Conservation (phyloP, 2,113 vertebrate genomes). For the Penelope pileata region DNA sequence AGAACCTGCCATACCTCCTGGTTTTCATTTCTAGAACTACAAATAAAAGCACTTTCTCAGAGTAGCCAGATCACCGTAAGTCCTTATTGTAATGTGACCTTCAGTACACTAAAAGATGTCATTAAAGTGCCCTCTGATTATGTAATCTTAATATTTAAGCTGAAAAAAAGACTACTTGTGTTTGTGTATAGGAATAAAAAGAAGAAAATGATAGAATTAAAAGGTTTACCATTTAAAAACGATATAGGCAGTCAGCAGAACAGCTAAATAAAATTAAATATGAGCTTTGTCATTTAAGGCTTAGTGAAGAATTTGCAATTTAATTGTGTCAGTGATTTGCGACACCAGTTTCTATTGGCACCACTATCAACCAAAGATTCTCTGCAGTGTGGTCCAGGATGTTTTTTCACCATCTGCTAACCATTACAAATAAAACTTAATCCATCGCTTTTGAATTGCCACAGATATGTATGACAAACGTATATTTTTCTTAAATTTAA, state of each 20-base stretch:
- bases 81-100: neutral
- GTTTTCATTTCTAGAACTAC: neutral
- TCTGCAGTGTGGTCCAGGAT: neutral
- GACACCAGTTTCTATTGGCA: neutral
- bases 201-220: neutral
- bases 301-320: neutral
- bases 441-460: neutral
- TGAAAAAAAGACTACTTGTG: neutral
- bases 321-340: neutral
- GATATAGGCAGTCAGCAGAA: neutral
- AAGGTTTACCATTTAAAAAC: neutral
- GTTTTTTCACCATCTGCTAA: neutral
- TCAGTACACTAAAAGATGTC: neutral
- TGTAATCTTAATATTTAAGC: neutral
- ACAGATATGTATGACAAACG: neutral
- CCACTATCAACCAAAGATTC: neutral
- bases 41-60: neutral
- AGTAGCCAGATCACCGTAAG: neutral
- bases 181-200: neutral
- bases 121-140: neutral
- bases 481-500: neutral
- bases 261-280: neutral
- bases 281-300: neutral
- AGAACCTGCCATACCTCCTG: neutral
- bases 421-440: neutral